A percentile compares a stretch with the other conserved stretches of the same genome.
Evolutionary conservation across 2,113 vertebrate genomes (phyloP).

Genomic region (Zosterops japonicus): DNA sequence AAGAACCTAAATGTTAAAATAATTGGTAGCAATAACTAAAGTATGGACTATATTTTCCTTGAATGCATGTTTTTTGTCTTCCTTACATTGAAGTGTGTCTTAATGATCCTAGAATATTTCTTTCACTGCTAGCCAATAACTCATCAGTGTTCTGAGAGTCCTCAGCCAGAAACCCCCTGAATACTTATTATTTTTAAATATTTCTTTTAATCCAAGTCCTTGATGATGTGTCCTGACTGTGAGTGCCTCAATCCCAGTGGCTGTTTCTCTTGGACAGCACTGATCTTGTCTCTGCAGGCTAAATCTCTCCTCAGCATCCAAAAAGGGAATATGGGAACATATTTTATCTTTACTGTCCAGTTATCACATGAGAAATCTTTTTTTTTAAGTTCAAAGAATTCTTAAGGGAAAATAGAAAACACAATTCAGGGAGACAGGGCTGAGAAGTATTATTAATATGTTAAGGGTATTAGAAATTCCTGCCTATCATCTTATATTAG

Average conservation of each 20-base stretch:
- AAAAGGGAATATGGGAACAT: neutral
- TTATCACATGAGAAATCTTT: constrained; percentile 37
- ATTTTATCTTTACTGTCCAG: constrained; percentile 4
- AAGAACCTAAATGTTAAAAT: neutral
- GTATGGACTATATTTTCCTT: neutral
- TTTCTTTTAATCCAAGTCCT: neutral
- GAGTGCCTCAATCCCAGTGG: neutral
- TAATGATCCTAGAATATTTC: neutral
- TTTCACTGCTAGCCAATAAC: neutral
- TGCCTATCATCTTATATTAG: neutral
- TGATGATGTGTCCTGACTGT: neutral
- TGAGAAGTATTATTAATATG: neutral
- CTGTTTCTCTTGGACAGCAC: constrained; percentile 10
- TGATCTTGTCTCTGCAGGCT: neutral
- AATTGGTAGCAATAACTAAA: neutral
- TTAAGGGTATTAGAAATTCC: neutral
- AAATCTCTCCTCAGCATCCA: neutral
- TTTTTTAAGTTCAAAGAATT: neutral
- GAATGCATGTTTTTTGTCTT: neutral
- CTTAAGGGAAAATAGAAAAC: neutral
- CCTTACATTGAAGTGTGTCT: neutral
- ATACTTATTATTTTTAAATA: neutral
- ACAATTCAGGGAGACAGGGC: neutral
- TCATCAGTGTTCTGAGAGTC: neutral
- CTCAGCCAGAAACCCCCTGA: neutral